phyloP scores from a whole-genome alignment of 37 sponge, comb jelly and placozoan species.

The Beroe ovata region DNA sequence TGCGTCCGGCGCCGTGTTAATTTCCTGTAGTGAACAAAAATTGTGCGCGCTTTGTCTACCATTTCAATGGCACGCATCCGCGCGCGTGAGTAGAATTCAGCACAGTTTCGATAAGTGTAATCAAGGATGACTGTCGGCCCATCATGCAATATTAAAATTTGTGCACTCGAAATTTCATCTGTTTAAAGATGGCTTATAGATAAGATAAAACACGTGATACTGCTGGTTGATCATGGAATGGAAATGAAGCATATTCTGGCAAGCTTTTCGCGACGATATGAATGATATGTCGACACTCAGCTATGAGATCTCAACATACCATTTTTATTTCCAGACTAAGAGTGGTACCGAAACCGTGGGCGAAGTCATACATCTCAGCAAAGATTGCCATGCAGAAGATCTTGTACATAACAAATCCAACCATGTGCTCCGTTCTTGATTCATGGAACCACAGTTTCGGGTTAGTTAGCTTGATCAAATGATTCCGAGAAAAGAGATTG shows the following conservation, averaged over 20 bases:
- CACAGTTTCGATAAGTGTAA: background rate
- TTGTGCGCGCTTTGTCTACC: conserved; percentile 12
- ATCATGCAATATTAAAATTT: conserved; percentile 42
- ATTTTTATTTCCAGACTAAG: conserved; percentile 70
- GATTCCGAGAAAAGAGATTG: too few species aligned
- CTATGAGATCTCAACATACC: too few species aligned
- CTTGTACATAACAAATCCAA: conserved; percentile 86
- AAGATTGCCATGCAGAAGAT: conserved; percentile 58
- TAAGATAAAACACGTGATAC: too few species aligned
- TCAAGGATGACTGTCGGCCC: background rate
- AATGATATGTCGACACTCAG: too few species aligned
- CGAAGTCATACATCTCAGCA: conserved; percentile 70
- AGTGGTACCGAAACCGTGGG: conserved; percentile 93
- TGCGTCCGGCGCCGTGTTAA: background rate
- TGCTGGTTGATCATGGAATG: too few species aligned
- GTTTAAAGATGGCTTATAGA: background rate
- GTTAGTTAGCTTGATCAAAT: conserved; percentile 65
- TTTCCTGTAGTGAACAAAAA: background rate
- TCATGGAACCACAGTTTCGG: conserved; percentile 82
- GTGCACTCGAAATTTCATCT: conserved; percentile 11
- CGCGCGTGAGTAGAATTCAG: background rate
- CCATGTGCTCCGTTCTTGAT: conserved; percentile 80
- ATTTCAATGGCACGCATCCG: conserved; percentile 13
- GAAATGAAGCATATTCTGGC: too few species aligned
- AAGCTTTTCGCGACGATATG: too few species aligned